Base-by-base conservation (phyloP, 23 tunicate genomes). In the Trididemnum nubilum region DNA sequence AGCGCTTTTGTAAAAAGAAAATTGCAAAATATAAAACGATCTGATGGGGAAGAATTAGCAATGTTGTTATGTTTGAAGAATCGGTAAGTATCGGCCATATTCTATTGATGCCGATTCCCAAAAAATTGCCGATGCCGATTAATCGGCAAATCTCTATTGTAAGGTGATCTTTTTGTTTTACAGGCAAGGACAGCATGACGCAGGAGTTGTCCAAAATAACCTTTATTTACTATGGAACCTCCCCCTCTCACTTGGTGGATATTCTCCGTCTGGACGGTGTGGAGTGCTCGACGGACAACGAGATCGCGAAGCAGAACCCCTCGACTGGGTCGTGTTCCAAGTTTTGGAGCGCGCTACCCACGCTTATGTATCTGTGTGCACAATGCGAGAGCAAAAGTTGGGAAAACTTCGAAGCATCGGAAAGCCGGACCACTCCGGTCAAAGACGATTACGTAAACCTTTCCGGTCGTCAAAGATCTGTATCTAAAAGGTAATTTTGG, bases 171-270 rank as follows among this genome's bases (percentile, higher is more conserved):
- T 44, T 44, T 44, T 15, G 12, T 44, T 44, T 44, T 59, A 22
- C 80, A 86, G 90, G 58, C 12, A 5, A 1, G 2, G 67, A 60
- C 31, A 36, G 52, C 12, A 7, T 37, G 15, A 77, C 24, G 29
- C 63, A 79, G 28, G 87, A 84, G 57, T 37, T 84, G 29, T 84
- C 83, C 15, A 85, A 86, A 71, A 77, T 91, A 25, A 72, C 84
- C 12, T 91, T 91, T 77, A 86, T 87, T 0, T 91, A 91, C 60
- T 91, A 91, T 61, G 97, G 90, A 2, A 76, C 85, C 0, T 73
- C 87, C 4, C 60, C 79, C 18, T 35, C 72, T 5, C 84, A 86
- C 25, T 49, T 91, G 64, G 63, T 30, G 7, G 63, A 76, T 4
- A 51, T 91, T 27, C 69, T 91, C 21, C 51, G 51, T 22, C 22